Evolutionary conservation across 2,888 invertebrate species (phyloP).

Genomic region (Thymelicus sylvestris): DNA sequence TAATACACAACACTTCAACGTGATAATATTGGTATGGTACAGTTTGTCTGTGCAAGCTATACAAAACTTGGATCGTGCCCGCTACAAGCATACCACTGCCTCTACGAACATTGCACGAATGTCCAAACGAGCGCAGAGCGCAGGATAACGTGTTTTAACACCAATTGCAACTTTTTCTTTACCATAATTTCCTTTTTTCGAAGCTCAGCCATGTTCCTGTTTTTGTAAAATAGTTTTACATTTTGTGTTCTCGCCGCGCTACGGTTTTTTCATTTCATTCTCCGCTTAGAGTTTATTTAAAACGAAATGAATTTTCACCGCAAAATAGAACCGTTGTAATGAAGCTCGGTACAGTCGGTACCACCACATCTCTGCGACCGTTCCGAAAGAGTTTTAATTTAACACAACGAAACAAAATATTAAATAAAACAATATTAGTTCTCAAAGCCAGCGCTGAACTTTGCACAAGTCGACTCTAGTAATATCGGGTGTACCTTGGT

Average conservation of each 20-base stretch:
- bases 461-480: neutral
- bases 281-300: conserved; percentile 14
- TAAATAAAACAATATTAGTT: neutral
- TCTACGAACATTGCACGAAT: conserved; percentile 23
- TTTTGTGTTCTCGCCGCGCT: conserved; percentile 19
- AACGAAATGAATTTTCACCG: conserved; percentile 11
- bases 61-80: too few relatives aligned
- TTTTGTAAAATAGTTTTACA: conserved; percentile 28
- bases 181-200: conserved; percentile 17
- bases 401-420: neutral
- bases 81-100: conserved; percentile 14
- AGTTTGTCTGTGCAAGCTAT: too few relatives aligned
- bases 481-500: too few relatives aligned
- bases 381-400: conserved; percentile 1
- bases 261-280: conserved; percentile 15
- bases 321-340: conserved; percentile 7
- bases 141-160: conserved; percentile 29
- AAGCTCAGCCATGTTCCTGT: conserved; percentile 26
- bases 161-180: conserved; percentile 27
- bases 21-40: too few relatives aligned
- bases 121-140: conserved; percentile 9
- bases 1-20: too few relatives aligned
- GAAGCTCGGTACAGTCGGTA: neutral
- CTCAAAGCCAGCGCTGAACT: neutral
- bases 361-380: neutral